phyloP scores from a whole-genome alignment of 2,113 vertebrate species.

The Elachura formosa region DNA sequence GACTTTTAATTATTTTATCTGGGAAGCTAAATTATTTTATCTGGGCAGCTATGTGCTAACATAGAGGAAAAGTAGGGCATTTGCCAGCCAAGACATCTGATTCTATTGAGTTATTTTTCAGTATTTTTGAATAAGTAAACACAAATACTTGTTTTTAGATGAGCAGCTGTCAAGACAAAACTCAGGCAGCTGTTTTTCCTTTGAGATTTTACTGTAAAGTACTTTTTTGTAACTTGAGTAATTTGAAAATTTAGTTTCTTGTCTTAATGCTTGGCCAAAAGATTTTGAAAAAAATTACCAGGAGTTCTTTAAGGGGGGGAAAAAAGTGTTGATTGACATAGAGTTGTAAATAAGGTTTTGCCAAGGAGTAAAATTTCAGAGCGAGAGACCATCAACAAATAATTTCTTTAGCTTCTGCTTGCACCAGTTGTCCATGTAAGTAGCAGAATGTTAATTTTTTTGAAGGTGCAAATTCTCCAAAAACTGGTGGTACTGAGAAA shows the following conservation, averaged over 20 bases:
- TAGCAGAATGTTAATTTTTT: not conserved
- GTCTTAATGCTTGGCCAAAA: not conserved
- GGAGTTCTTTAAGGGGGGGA: not conserved
- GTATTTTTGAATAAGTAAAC: constrained; percentile 37
- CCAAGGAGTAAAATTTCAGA: not conserved
- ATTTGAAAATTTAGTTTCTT: not conserved
- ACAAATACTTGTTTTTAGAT: not conserved
- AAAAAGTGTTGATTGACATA: not conserved
- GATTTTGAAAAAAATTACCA: not conserved
- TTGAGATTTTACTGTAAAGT: not conserved
- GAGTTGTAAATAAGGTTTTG: not conserved
- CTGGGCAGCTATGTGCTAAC: not conserved
- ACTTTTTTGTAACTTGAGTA: not conserved
- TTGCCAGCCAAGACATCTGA: not conserved
- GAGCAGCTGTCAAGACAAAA: constrained; percentile 11
- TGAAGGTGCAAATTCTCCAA: not conserved
- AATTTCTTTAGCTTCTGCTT: not conserved
- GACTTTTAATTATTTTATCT: not conserved
- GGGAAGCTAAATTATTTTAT: not conserved
- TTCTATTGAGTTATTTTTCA: constrained; percentile 7
- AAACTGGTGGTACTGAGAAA: not conserved
- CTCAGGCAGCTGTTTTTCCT: not conserved
- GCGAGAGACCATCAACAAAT: not conserved
- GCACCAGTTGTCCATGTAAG: not conserved
- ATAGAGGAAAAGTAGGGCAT: not conserved